A percentile compares a stretch with the other conserved stretches of the same genome.
phyloP scores from a whole-genome alignment of 2,113 vertebrate genomes.

The Xenopus borealis region DNA sequence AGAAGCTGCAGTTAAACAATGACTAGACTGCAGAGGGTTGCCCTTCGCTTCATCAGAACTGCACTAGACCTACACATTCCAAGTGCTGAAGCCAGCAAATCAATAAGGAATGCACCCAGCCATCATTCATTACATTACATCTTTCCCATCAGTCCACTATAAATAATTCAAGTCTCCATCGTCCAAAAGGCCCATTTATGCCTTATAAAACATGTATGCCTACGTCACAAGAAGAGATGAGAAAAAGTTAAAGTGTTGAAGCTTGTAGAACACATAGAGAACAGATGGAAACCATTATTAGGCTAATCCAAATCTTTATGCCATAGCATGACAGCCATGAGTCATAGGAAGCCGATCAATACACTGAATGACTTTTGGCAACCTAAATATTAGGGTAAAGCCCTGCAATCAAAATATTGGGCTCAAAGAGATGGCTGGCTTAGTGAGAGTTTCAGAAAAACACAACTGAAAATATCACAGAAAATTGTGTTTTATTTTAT shows the following conservation, averaged over 20 bases:
- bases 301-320: too few species aligned
- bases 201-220: neutral
- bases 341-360: neutral
- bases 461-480: too few species aligned
- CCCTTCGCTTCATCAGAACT: too few species aligned
- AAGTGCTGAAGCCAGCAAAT: too few species aligned
- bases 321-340: neutral
- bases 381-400: neutral
- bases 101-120: too few species aligned
- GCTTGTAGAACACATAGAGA: conserved; percentile 3
- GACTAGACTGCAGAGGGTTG: too few species aligned
- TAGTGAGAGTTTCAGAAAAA: neutral
- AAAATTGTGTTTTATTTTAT: too few species aligned
- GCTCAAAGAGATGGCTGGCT: too few species aligned
- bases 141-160: neutral
- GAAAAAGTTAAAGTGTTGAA: neutral
- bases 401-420: neutral
- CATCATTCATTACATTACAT: neutral
- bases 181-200: neutral
- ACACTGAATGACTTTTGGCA: neutral
- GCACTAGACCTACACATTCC: too few species aligned
- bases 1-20: too few species aligned
- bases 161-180: conserved; percentile 19
- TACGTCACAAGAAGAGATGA: conserved; percentile 13
- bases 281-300: neutral